Evolutionary conservation across 2,113 vertebrate species (phyloP).

Genomic region (Tetrao urogallus): DNA sequence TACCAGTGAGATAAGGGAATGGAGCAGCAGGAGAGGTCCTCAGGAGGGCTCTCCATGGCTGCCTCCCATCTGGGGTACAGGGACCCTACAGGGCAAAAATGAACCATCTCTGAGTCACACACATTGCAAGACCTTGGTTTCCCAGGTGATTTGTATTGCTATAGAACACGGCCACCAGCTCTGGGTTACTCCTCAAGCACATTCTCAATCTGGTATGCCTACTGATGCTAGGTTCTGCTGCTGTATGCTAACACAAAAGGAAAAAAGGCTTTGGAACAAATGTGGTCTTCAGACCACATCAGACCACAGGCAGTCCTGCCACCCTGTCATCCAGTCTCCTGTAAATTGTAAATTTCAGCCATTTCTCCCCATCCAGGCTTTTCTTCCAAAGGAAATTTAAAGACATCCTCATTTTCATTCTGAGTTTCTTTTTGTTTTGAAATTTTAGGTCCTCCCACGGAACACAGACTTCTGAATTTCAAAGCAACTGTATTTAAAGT

Average conservation of each 20-base stretch:
- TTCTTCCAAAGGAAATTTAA: background rate
- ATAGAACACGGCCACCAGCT: accelerated
- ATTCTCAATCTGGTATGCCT: background rate
- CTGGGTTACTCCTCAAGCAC: background rate
- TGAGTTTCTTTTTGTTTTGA: conserved; percentile 5
- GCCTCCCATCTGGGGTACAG: background rate
- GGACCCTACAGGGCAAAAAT: no score
- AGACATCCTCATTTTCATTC: background rate
- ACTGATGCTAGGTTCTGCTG: background rate
- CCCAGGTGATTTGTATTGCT: background rate
- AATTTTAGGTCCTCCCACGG: background rate
- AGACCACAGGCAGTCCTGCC: no score
- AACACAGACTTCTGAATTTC: conserved; percentile 35
- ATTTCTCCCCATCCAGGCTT: background rate
- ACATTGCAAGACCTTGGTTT: background rate
- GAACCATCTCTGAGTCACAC: no score
- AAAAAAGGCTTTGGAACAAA: background rate
- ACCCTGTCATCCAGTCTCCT: background rate
- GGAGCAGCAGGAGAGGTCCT: background rate
- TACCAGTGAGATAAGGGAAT: background rate
- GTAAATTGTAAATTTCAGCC: background rate
- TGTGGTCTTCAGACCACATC: background rate
- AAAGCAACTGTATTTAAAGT: conserved; percentile 62
- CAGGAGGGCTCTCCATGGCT: background rate
- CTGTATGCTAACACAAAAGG: background rate